A percentile compares a stretch with the other conserved stretches of the same genome.
These are phyloP conservation scores for Ancistrus triradiatus DNA, from an alignment of 2,113 vertebrate genomes.

Conservation along the genomic window DNA sequence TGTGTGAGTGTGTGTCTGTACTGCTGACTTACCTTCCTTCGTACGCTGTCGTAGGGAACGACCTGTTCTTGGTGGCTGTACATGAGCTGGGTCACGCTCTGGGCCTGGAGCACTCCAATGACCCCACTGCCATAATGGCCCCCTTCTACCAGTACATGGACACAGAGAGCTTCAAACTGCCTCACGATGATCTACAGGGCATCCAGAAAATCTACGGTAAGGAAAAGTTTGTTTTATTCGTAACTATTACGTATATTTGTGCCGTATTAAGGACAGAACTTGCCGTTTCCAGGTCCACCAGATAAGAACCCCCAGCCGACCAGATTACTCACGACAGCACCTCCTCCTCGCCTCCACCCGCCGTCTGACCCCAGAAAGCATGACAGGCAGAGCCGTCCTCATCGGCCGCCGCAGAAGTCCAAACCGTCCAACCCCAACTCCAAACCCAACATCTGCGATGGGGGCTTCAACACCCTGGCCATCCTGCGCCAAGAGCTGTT, in stretches of 20 bases:
- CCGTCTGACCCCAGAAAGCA: conserved; percentile 87
- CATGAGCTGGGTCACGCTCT: conserved; percentile 77
- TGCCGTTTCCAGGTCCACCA: conserved; percentile 82
- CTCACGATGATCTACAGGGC: conserved; percentile 76
- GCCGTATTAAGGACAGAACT: no score
- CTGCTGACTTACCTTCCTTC: neutral
- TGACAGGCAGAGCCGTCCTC: conserved; percentile 86
- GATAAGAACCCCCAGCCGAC: conserved; percentile 92
- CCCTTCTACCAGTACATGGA: conserved; percentile 80
- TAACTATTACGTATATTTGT: no score
- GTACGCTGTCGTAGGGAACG: conserved; percentile 35
- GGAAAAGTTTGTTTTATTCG: conserved; percentile 9
- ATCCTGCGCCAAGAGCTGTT: conserved; percentile 96
- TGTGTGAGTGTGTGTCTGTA: neutral
- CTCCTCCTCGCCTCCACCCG: conserved; percentile 85
- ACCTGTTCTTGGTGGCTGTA: conserved; percentile 75
- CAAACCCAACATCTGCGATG: conserved; percentile 97
- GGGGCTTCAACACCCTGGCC: conserved; percentile 96
- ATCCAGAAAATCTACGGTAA: conserved; percentile 79
- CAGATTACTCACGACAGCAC: conserved; percentile 86
- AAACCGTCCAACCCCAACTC: conserved; percentile 88
- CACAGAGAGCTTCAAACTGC: conserved; percentile 74
- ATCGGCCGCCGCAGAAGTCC: conserved; percentile 83
- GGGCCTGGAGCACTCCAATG: conserved; percentile 74
- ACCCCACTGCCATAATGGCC: conserved; percentile 77